Conservation (phyloP, 2,888 invertebrate genomes). For the Himalopsyche japonica region DNA sequence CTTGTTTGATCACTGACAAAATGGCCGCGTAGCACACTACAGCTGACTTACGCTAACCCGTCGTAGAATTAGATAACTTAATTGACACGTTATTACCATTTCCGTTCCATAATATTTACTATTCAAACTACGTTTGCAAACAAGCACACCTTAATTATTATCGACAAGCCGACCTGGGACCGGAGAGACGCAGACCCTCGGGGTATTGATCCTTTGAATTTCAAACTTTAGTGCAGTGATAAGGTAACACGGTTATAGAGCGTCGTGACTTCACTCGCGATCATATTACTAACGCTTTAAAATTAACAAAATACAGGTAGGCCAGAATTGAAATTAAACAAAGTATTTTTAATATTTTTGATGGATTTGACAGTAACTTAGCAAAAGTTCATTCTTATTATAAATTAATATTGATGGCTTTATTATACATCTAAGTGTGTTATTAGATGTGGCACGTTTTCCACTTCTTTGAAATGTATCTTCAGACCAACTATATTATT, state of each 20-base stretch:
- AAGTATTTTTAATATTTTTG: too few relatives aligned
- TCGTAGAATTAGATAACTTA: not conserved
- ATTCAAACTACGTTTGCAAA: not conserved
- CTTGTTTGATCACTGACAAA: too few relatives aligned
- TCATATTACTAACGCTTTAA: not conserved
- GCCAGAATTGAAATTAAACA: too few relatives aligned
- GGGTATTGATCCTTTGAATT: not conserved
- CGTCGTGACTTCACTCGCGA: not conserved
- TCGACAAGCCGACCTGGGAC: not conserved
- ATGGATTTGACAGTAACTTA: too few relatives aligned
- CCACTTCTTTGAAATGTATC: too few relatives aligned
- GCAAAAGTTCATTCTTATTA: too few relatives aligned
- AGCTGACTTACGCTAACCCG: not conserved
- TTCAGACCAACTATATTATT: too few relatives aligned
- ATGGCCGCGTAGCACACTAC: too few relatives aligned
- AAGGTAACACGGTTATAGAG: not conserved
- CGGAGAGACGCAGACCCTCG: not conserved
- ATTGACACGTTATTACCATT: not conserved
- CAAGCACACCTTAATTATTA: not conserved
- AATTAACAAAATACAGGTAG: not conserved
- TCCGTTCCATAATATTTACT: not conserved
- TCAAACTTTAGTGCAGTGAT: not conserved
- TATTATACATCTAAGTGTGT: too few relatives aligned
- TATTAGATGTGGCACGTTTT: too few relatives aligned
- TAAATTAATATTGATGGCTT: too few relatives aligned